These are phyloP conservation scores for Sebastes taczanowskii DNA, from an alignment of 2,797 vertebrate species.

Conservation along the genomic window DNA sequence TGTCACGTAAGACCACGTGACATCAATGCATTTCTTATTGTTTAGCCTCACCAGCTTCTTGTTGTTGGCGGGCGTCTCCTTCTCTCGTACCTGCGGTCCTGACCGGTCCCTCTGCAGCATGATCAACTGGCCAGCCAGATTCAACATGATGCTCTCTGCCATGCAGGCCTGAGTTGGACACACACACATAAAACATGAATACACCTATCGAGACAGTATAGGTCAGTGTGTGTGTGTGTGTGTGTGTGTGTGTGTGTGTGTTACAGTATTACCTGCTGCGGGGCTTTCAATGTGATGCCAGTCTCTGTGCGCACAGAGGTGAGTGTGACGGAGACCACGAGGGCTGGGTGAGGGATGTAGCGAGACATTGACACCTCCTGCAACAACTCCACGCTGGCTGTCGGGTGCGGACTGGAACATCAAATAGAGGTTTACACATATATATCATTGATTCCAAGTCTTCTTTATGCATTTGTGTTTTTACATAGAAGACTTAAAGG, in stretches of 20 bases:
- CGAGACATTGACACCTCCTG: constrained; percentile 99
- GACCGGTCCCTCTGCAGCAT: constrained; percentile 98
- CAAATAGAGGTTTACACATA: not conserved
- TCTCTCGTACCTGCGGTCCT: constrained; percentile 96
- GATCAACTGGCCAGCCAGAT: constrained; percentile 97
- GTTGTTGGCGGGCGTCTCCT: constrained; percentile 88
- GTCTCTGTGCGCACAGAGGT: constrained; percentile 98
- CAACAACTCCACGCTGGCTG: constrained; percentile 90
- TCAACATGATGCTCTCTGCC: constrained; percentile 98
- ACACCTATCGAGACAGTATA: not conserved
- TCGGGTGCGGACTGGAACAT: constrained; percentile 85
- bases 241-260: not conserved
- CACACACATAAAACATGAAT: not conserved
- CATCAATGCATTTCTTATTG: not conserved
- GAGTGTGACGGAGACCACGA: constrained; percentile 96
- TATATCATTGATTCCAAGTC: not conserved
- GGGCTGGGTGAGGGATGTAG: constrained; percentile 96
- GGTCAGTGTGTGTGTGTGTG: not conserved
- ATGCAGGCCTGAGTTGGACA: constrained; percentile 87
- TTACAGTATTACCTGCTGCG: constrained; percentile 89
- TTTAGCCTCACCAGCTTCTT: constrained; percentile 91
- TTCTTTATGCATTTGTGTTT: too few relatives aligned
- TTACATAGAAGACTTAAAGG: too few relatives aligned
- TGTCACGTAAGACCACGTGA: not conserved
- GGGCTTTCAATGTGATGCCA: constrained; percentile 95